Base-by-base conservation (phyloP, 2,113 vertebrate genomes). In the Melanostigma gelatinosum region DNA sequence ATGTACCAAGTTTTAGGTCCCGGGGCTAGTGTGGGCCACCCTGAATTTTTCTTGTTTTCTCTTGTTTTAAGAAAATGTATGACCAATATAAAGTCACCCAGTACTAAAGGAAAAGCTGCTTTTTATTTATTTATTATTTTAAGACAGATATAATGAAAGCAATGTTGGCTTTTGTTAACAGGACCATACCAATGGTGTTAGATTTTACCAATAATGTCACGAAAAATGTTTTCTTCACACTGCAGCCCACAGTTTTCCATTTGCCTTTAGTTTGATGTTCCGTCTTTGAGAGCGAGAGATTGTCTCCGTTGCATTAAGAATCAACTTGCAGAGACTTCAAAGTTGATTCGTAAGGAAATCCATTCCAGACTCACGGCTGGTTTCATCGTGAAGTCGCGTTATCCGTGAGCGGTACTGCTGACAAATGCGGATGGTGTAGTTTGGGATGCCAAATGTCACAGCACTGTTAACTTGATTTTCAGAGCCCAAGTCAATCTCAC, bases 1-100 rank as follows among this genome's bases (percentile, higher is more conserved):
- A 73, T 40, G 72, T 34, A 52, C 68, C 62, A 73, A 44, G 84
- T 88, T 84, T 79, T 69, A 27, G 77, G 85, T 84, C 83, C 75
- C 52, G 15, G 24, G 24, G 62, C 58, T 70, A 24, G 24, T 77
- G 48, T 4, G 40, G 87, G 85, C 79, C 89, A 89, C 88, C 80
- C 11, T 58, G n/a, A 57, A 29, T 27, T 2, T 50, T 7, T 6
- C 29, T 29, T 29, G 29, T 29, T 29, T 29, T 29, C 12, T 9
- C 58, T 24, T 55, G 10, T 42, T 64, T 36, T 18, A 50, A 52
- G 40, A 20, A 54, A 64, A 12, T 29, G 16, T 1, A 9, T 29
- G 4, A 55, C 52, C 1, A 55, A 13, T 55, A 27, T 38, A 15
- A 48, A 67, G 18, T 8, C 32, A 20, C 52, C 34, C 3, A 36